Percentiles rank a stretch among this genome's conserved stretches.
Conservation (phyloP, 1,140 invertebrate genomes). For the Heliconius nattereri region DNA sequence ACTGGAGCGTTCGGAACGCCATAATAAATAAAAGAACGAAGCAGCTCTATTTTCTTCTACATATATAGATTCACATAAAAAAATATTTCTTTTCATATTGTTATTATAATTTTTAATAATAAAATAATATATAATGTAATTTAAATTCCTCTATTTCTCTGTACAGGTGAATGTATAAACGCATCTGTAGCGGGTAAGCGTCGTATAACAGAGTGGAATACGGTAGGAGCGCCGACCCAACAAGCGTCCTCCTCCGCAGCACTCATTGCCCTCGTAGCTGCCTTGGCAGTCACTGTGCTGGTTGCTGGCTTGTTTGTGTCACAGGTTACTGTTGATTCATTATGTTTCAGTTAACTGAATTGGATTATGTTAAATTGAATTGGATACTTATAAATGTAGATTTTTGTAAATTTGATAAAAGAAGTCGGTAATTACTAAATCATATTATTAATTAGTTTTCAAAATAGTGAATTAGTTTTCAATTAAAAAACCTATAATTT, state of each 20-base stretch:
- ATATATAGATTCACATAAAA: no score
- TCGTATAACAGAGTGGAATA: conserved; percentile 84
- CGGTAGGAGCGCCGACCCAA: conserved; percentile 59
- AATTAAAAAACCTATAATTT: background rate
- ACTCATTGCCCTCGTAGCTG: conserved; percentile 45
- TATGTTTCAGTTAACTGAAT: background rate
- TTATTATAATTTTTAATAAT: background rate
- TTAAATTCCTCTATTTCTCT: no score
- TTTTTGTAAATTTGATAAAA: background rate
- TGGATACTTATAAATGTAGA: background rate
- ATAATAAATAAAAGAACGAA: no score
- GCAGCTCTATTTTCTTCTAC: no score
- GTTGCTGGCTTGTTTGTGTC: conserved; percentile 34
- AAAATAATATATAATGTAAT: background rate
- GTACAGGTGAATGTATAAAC: conserved; percentile 84
- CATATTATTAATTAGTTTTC: no score
- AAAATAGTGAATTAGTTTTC: background rate
- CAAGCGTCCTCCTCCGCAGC: conserved; percentile 38
- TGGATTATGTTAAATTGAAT: background rate
- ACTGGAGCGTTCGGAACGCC: no score
- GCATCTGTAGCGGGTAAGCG: conserved; percentile 88
- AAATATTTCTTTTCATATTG: no score
- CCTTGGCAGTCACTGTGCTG: conserved; percentile 57
- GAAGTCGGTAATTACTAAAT: no score
- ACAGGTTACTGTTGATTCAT: conserved; percentile 33